Base-by-base conservation (phyloP, 2,888 invertebrate species). In the Epiblema foenella region DNA sequence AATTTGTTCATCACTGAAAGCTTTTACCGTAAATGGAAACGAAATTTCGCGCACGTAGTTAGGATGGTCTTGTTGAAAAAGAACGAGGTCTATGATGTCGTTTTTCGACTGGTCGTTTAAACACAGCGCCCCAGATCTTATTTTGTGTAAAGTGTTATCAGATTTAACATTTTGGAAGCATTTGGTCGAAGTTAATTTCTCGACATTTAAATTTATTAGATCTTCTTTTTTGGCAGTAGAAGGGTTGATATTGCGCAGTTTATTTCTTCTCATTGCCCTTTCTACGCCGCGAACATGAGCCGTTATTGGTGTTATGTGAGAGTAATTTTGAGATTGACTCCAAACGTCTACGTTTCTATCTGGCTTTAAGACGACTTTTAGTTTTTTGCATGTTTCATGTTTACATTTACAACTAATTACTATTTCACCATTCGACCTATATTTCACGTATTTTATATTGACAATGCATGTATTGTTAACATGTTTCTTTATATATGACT, bases 241-340 rank as follows among this genome's bases (percentile, higher is more conserved):
- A 4, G 51, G 51, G 7, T 51, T 51, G 17, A 51, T 51, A 51
- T 51, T 51, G 9, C 7, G 51, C 5, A 51, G 51, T 9, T 51
- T 51, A 51, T 51, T 51, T 51, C 0, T 51, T 17, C 51, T n/a
- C n/a, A 17, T 51, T 51, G 51, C 51, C 2, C 51, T 51, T 3
- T 51, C n/a, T n/a, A 51, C 51, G 9, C 51, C 51, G 51, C 51
- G 51, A 51, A 51, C 51, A 17, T 51, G 51, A 17, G 51, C 51
- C n/a, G 51, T 51, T 51, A 51, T 51, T n/a, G 51, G 7, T 51
- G 17, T 17, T 4, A 7, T 3, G 17, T 51, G 51, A 17, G 51
- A 51, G 17, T 17, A 51, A 51, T 17, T 51, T n/a, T n/a, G n/a
- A n/a, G n/a, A n/a, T n/a, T n/a, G n/a, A n/a, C n/a, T n/a, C n/a